phyloP scores from a whole-genome alignment of 2,113 vertebrate genomes.

The Peromyscus leucopus region DNA sequence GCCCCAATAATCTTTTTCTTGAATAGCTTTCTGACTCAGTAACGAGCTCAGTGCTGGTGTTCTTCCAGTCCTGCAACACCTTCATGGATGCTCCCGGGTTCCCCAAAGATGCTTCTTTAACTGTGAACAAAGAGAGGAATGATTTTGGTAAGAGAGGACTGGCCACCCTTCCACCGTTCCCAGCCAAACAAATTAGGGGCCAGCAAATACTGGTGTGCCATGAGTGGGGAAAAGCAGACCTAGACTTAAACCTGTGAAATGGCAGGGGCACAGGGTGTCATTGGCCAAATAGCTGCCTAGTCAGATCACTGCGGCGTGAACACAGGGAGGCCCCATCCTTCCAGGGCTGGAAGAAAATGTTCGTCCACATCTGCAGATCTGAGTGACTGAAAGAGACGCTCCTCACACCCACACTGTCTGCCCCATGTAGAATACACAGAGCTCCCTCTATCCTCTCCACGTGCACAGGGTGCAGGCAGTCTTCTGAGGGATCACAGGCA shows the following conservation, averaged over 20 bases:
- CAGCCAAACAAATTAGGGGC: not conserved
- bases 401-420: not conserved
- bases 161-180: not conserved
- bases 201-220: not conserved
- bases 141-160: not conserved
- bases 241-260: not conserved
- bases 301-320: not conserved
- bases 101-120: not conserved
- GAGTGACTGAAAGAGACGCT: not conserved
- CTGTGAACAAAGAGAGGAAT: slow-evolving; percentile 65
- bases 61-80: not conserved
- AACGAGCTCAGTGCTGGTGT: not conserved
- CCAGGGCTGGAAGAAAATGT: not conserved
- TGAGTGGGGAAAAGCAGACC: not conserved
- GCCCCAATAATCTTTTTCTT: not conserved
- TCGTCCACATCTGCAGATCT: not conserved
- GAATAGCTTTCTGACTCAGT: not conserved
- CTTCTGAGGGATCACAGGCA: not conserved
- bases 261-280: not conserved
- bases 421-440: not conserved
- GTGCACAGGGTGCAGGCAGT: not conserved
- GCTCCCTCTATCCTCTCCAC: not conserved
- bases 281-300: not conserved
- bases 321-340: not conserved
- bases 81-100: slow-evolving; percentile 16